Conservation (phyloP, 1,140 invertebrate species). For the Myzus persicae region DNA sequence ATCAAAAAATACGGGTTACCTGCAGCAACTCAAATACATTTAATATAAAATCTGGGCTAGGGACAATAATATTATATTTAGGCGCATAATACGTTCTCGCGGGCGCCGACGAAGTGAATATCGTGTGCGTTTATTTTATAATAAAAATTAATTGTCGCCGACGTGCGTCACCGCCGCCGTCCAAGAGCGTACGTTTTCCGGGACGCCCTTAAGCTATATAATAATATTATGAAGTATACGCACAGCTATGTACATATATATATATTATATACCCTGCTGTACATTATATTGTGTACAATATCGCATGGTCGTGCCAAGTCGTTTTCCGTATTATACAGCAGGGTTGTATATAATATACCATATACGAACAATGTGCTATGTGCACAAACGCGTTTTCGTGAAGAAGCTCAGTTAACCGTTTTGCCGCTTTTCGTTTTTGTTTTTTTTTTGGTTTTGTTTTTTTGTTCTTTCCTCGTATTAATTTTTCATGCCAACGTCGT, state of each 20-base stretch:
- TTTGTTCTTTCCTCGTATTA: constrained; percentile 25
- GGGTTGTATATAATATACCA: background rate
- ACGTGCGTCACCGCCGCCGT: background rate
- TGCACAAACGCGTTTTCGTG: constrained; percentile 30
- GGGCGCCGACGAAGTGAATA: background rate
- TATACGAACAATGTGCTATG: background rate
- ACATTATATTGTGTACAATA: background rate
- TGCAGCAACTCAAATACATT: background rate
- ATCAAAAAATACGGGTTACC: background rate
- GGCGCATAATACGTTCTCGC: background rate
- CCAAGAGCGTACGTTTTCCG: background rate
- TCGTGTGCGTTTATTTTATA: background rate
- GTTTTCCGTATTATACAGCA: background rate
- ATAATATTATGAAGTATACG: background rate
- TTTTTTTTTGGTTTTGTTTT: background rate
- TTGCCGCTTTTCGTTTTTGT: background rate
- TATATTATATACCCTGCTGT: too few species aligned
- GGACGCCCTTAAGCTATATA: background rate
- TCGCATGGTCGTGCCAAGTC: background rate
- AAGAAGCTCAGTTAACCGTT: constrained; percentile 58
- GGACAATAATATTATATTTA: background rate
- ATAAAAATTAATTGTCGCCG: background rate
- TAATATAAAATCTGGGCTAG: background rate
- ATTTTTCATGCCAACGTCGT: constrained; percentile 45
- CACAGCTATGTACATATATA: background rate